Base-by-base conservation (phyloP, 2,888 invertebrate species). In the Phlogophora meticulosa region DNA sequence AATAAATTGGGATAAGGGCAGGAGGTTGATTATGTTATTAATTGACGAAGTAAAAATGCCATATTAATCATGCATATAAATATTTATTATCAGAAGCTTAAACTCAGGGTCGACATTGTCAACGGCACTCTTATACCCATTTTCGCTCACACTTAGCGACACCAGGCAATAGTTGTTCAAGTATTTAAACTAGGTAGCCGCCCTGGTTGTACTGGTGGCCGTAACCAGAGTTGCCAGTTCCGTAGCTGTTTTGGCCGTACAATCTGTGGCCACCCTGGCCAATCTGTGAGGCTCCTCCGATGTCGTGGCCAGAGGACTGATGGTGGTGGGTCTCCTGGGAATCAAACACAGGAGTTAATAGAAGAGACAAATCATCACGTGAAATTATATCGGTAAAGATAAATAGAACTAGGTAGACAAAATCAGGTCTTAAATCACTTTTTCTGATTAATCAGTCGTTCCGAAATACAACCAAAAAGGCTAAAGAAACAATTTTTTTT, bases 251-350 rank as follows among this genome's bases (percentile, higher is more conserved):
- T 0, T 67, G 63, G 0, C 67, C 83, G 32, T 51, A 53, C 17
- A 38, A 0, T n/a, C 24, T 43, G 32, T 67, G 62, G 1, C 80
- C 83, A 0, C 7, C 52, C 0, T 22, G 10, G 1, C 66, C 64
- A 0, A 22, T 0, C 28, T 65, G 45, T 0, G 15, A 1, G 7
- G 7, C 32, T 0, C 76, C 71, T 4, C 83, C 83, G 51, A 65
- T 10, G 32, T 38, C 13, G 15, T 83, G 81, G 11, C 48, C 71
- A 0, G 62, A 56, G 0, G 71, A 49, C 49, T 67, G 46, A 60
- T 76, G 81, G 5, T 69, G 65, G 36, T 83, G 81, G 17, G 76
- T 76, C 15, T 59, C 42, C 83, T 81, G 52, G 7, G 0, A 32
- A 42, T 24, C 1, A 5, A 7, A n/a, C 7, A 36, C 7, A n/a